Evolutionary conservation across 2,888 invertebrate genomes (phyloP), one percentile per base, ranked within the genome.

Genomic region (Drosophila subquinaria): DNA sequence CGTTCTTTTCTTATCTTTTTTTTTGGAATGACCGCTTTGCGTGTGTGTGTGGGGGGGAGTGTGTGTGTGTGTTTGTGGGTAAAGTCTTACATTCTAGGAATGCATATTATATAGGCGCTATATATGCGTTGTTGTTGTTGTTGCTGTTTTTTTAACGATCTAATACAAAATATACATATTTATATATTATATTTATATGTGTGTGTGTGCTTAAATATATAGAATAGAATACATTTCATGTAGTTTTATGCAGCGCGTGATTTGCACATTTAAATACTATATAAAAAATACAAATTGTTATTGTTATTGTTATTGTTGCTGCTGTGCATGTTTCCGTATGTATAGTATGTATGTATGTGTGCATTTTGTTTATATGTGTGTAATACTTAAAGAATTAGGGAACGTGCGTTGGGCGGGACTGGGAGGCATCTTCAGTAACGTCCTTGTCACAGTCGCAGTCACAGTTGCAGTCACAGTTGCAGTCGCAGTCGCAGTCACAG

Each of bases 251-350:
- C 69, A 62, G 64, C 60, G 55, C 62, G 45, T 61, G 61, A 53
- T 65, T 68, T 75, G 69, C 71, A 73, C 65, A 63, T 69, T 72
- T 76, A 88, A 86, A 84, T 84, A 88, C 89, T 86, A 79, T 83
- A 88, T 85, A 85, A 88, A 88, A 88, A 86, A 88, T 83, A 86
- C 86, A 83, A 74, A 68, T 82, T 83, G 78, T 80, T 71, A 40
- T 43, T 79, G 75, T 80, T 71, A 45, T 43, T 79, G 75, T 80
- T 71, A 45, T 43, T 79, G 35, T 60, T 62, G 78, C 61, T 78
- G 75, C 69, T 52, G 73, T 82, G 60, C 69, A 56, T 64, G 23
- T 50, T 38, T 43, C 13, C 51, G 63, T 66, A 38, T 61, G 36
- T 68, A 27, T 33, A 43, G 20, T 53, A 23, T 43, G 68, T 50